Percentiles rank a stretch among this genome's conserved stretches.
Conservation (phyloP, 2,113 vertebrate genomes). For the Xiphias gladius region DNA sequence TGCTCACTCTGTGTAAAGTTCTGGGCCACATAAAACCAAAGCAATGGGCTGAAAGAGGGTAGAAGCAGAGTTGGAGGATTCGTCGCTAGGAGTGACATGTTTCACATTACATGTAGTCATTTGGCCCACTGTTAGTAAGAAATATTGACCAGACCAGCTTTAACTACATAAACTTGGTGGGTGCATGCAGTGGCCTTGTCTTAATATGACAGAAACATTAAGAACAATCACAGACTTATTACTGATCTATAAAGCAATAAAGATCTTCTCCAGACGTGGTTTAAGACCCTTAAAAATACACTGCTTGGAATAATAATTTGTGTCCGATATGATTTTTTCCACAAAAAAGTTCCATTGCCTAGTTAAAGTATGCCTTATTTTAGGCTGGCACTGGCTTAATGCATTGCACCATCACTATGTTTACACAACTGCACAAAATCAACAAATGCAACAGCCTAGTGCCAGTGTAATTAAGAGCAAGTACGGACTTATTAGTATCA, state of each 20-base stretch:
- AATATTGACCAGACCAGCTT: neutral
- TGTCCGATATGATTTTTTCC: neutral
- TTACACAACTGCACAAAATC: neutral
- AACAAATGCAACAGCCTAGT: neutral
- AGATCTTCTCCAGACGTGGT: neutral
- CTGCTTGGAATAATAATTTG: neutral
- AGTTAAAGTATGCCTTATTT: neutral
- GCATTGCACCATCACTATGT: neutral
- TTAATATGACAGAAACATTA: too few species aligned
- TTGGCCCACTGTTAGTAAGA: neutral
- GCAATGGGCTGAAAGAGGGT: too few species aligned
- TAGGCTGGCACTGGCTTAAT: neutral
- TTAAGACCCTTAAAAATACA: neutral
- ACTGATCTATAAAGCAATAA: neutral
- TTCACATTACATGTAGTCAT: neutral
- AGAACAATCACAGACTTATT: neutral
- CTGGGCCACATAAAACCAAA: neutral
- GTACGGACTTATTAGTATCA: neutral
- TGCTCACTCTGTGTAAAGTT: too few species aligned
- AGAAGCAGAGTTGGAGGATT: neutral
- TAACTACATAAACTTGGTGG: neutral
- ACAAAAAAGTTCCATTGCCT: too few species aligned
- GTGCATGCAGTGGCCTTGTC: too few species aligned
- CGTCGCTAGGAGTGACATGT: neutral
- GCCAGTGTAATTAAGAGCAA: neutral